Percentiles rank a stretch among this genome's conserved stretches.
phyloP scores from a whole-genome alignment of 2,888 invertebrate genomes.

The Pristionchus mayeri region DNA sequence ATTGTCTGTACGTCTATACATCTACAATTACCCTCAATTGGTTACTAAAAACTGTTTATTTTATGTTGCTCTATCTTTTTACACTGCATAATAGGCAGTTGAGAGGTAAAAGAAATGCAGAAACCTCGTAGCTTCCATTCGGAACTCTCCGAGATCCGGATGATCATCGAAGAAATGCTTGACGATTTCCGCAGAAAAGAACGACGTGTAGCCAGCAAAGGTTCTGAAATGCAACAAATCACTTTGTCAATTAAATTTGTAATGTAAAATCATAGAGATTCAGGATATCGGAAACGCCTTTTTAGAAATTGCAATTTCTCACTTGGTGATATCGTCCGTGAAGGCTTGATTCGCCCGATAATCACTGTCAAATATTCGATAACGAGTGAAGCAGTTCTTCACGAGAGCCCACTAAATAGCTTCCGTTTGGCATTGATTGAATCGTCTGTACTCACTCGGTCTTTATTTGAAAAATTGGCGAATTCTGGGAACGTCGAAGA shows the following conservation, averaged over 20 bases:
- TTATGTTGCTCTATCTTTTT: neutral
- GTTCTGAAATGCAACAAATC: no score
- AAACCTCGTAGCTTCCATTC: neutral
- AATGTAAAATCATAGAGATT: no score
- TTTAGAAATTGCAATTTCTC: no score
- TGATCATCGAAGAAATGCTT: conserved; percentile 6
- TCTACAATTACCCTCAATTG: no score
- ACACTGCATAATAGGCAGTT: no score
- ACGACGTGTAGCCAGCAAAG: conserved; percentile 13
- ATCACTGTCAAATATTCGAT: neutral
- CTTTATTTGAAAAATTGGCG: neutral
- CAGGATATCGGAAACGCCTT: no score
- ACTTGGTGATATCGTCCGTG: neutral
- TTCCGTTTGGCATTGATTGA: neutral
- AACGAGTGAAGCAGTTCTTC: neutral
- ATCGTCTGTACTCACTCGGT: neutral
- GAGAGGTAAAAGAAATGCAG: neutral
- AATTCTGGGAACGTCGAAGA: neutral
- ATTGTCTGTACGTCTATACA: no score
- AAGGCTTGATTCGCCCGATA: neutral
- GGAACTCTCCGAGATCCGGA: neutral
- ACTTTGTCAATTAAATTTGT: no score
- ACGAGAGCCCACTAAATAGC: neutral
- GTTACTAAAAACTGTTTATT: neutral
- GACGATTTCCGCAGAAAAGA: neutral